These are phyloP conservation scores for Galago senegalensis DNA, from an alignment of 2,797 vertebrate species.

Conservation along the genomic window DNA sequence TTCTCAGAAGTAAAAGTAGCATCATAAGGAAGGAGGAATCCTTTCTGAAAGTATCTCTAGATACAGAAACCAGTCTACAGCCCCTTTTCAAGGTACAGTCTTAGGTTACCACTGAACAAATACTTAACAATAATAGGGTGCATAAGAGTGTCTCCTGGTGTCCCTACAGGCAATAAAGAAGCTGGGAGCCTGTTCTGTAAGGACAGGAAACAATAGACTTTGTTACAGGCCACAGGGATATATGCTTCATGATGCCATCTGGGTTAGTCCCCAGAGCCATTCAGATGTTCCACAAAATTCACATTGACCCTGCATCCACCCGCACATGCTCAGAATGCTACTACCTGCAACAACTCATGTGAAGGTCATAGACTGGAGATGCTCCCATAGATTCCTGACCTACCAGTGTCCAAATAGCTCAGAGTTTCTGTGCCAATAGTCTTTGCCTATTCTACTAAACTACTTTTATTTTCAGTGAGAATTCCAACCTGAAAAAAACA, in stretches of 20 bases:
- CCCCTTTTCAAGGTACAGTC: neutral
- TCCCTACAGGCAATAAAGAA: neutral
- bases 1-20: neutral
- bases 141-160: neutral
- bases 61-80: neutral
- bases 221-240: neutral
- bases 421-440: neutral
- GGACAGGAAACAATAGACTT: neutral
- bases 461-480: neutral
- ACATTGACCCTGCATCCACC: neutral
- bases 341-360: neutral
- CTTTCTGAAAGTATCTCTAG: neutral
- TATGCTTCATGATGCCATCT: neutral
- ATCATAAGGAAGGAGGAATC: neutral
- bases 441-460: neutral
- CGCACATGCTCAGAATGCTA: neutral
- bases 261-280: neutral
- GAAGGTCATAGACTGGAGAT: neutral
- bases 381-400: neutral
- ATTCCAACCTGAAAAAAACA: neutral
- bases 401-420: neutral
- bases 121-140: neutral
- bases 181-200: neutral
- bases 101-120: neutral
- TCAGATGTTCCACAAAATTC: neutral